Base-by-base conservation (phyloP, 2,113 vertebrate genomes). In the Jaculus jaculus region DNA sequence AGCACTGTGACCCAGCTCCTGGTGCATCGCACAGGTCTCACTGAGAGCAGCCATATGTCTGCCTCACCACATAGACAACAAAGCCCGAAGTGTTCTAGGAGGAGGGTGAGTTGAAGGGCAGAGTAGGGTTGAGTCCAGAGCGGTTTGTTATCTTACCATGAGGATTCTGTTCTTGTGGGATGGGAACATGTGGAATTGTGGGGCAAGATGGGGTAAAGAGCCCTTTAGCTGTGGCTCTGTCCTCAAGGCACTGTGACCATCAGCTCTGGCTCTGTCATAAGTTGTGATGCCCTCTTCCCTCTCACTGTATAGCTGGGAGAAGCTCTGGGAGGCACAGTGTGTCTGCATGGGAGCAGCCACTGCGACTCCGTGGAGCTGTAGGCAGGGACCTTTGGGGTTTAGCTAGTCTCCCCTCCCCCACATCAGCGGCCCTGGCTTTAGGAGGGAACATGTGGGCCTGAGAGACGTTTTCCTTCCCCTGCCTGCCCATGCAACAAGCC, bases 1-100 rank as follows among this genome's bases (percentile, higher is more conserved):
- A 26, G 13, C 8, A 10, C 13, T 12, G 8, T 16, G 6, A 17
- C 15, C 2, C 28, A 4, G 13, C 34, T 21, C 16, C 9, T 7
- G 60, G 60, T 60, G 77, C 32, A 13, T 24, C 34, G 23, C 21
- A 8, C 3, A 8, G 51, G 30, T 47, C 16, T 6, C 32, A 23
- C 13, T 58, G 13, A 20, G 30, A 24, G 13, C 28, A 58, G 28
- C 58, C 24, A 30, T 42, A 42, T 26, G 5, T 84, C 26, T 17
- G 18, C 24, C 18, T 26, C 42, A 60, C 26, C 32, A 23, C 4
- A 24, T 26, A 54, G 51, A 37, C 4, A 28, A 16, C 30, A 54
- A 78, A 72, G 66, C 65, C 32, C 11, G 32, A 32, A 32, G 51
- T 39, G 9, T 42, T 42, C 28, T 39, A 0, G 30, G 8, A 26